Base-by-base conservation (phyloP, 2,797 vertebrate species). In the Vespertilio murinus region DNA sequence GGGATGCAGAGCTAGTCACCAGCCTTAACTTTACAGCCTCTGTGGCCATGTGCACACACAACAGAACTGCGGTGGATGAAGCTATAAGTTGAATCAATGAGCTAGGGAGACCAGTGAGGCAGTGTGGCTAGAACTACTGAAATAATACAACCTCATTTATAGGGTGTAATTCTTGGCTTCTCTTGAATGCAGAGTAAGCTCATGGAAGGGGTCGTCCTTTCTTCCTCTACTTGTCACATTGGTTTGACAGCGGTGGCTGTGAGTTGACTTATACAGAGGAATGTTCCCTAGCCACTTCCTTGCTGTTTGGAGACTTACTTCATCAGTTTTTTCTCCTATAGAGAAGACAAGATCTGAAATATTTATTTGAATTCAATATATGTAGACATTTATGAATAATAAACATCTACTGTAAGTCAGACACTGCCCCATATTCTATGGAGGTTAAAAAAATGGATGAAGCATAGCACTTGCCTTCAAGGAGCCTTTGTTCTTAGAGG, bases 301-400 rank as follows among this genome's bases (percentile, higher is more conserved):
- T 79, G 16, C 18, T 56, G 4, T 84, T 75, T 80, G n/a, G 47
- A 33, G n/a, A 22, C 71, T 47, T 74, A 22, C 71, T 47, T 74
- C 8, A 70, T 88, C 42, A 59, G 14, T 64, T 92, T 91, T 91
- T 93, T 91, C 22, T 94, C 16, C 25, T 13, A 28, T 2, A 4
- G 45, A 42, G 47, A 92, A 92, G 73, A 35, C 17, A 80, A 80
- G 54, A 38, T 59, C n/a, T 56, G 70, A 79, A 73, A 49, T 64
- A 70, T 61, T 74, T 91, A 61, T n/a, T 86, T 93, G 30, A 94
- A 65, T 94, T 90, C 16, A 30, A 17, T 56, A 14, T 20, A 40
- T 38, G 78, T 71, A n/a, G 65, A 91, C 23, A 81, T 74, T 75
- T 88, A 64, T 28, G 35, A 64, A 79, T 56, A 65, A 52, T 80